These are phyloP conservation scores for Rhagoletis zephyria DNA, from an alignment of 1,140 invertebrate genomes.

Conservation along the genomic window DNA sequence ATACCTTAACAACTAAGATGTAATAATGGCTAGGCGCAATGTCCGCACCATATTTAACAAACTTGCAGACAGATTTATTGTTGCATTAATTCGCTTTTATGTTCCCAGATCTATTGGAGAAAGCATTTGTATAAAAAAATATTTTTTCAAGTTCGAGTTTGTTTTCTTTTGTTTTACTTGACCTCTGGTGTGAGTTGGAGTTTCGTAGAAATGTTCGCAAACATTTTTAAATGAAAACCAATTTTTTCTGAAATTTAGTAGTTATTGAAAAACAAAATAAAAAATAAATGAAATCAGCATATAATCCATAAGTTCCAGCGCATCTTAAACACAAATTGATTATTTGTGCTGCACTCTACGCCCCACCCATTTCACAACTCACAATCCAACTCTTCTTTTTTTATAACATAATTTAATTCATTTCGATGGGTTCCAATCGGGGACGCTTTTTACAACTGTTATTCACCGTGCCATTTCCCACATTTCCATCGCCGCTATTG, in stretches of 20 bases:
- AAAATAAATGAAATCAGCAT: neutral
- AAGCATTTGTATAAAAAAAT: neutral
- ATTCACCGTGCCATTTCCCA: slow-evolving; percentile 59
- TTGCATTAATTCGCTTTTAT: neutral
- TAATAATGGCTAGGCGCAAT: slow-evolving; percentile 27
- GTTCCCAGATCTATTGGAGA: neutral
- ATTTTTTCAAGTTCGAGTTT: neutral
- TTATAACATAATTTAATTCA: slow-evolving; percentile 58
- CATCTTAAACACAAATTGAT: neutral
- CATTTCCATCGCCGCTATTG: slow-evolving; percentile 59
- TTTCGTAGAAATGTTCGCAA: neutral
- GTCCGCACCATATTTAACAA: slow-evolving; percentile 29
- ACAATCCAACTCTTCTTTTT: neutral
- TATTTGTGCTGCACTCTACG: slow-evolving; percentile 22
- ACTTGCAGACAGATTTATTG: neutral
- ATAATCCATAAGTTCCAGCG: slow-evolving; percentile 4
- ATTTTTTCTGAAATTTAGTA: neutral
- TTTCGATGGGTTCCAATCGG: slow-evolving; percentile 62
- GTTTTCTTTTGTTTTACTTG: neutral
- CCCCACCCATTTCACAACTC: neutral
- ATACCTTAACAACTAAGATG: slow-evolving; percentile 47
- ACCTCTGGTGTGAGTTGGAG: neutral
- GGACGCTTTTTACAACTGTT: slow-evolving; percentile 71
- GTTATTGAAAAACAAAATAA: slow-evolving; percentile 11
- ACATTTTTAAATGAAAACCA: slow-evolving; percentile 3